Percentiles rank a stretch among this genome's conserved stretches.
Evolutionary conservation across 2,888 invertebrate genomes (phyloP).

Genomic region (Alsophila aescularia): DNA sequence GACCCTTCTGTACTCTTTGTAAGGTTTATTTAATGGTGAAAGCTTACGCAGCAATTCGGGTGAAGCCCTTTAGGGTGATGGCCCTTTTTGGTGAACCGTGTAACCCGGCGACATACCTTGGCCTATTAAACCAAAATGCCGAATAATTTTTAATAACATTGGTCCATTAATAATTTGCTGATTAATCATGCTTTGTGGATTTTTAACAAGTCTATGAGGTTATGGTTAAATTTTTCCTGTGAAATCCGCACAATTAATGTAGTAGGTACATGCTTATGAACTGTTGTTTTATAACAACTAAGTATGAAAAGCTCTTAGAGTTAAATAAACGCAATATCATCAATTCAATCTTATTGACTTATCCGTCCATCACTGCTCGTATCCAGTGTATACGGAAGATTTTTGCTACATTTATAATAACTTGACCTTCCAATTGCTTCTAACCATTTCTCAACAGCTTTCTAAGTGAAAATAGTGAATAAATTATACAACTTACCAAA

Average conservation of each 20-base stretch:
- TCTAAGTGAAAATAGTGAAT: background rate
- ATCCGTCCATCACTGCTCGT: too few relatives aligned
- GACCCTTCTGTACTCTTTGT: conserved; percentile 48
- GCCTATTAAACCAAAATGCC: conserved; percentile 9
- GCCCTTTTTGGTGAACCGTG: conserved; percentile 27
- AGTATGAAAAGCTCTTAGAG: too few relatives aligned
- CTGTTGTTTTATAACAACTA: too few relatives aligned
- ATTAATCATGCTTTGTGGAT: background rate
- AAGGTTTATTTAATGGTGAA: conserved; percentile 47
- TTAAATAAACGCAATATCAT: too few relatives aligned
- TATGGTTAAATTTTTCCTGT: background rate
- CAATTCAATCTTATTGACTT: too few relatives aligned
- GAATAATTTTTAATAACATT: conserved; percentile 7
- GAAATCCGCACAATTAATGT: too few relatives aligned
- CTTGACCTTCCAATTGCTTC: too few relatives aligned
- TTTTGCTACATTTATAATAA: too few relatives aligned
- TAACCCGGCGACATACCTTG: conserved; percentile 13
- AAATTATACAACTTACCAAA: conserved; percentile 10
- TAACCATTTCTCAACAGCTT: background rate
- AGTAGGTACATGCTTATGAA: too few relatives aligned
- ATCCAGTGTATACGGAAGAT: too few relatives aligned
- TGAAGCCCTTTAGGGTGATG: conserved; percentile 28
- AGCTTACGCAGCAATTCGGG: conserved; percentile 48
- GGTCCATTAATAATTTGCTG: background rate
- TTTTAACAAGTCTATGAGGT: background rate